Conservation (phyloP, 2,888 invertebrate genomes). For the Archaeoteleia sp. region DNA sequence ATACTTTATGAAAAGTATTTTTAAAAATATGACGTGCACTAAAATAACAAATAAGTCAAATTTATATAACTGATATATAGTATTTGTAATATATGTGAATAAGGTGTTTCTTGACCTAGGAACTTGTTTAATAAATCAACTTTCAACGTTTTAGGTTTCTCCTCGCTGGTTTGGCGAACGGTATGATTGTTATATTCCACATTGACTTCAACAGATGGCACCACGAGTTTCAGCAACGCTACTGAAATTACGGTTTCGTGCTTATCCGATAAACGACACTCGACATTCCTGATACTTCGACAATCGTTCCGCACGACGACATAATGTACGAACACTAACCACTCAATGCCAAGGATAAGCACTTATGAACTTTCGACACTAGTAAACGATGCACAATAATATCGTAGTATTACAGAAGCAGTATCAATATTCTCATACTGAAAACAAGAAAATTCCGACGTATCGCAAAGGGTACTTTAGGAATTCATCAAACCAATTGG, state of each 20-base stretch:
- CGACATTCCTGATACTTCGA: background rate
- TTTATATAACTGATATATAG: no score
- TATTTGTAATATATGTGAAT: no score
- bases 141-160: conserved; percentile 84
- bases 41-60: no score
- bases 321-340: background rate
- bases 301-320: background rate
- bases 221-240: conserved; percentile 96
- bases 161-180: conserved; percentile 96
- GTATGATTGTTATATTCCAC: conserved; percentile 98
- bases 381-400: background rate
- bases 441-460: background rate
- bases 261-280: conserved; percentile 24
- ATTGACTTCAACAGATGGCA: conserved; percentile 99
- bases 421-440: no score
- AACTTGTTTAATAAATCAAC: no score
- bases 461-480: no score
- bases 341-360: conserved; percentile 22
- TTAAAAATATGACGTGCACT: no score
- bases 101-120: no score
- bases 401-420: no score
- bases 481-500: background rate
- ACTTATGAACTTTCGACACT: conserved; percentile 12
- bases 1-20: background rate
- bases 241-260: conserved; percentile 77